Base-by-base conservation (phyloP, 2,113 vertebrate genomes). In the Xyliphius kryptos region DNA sequence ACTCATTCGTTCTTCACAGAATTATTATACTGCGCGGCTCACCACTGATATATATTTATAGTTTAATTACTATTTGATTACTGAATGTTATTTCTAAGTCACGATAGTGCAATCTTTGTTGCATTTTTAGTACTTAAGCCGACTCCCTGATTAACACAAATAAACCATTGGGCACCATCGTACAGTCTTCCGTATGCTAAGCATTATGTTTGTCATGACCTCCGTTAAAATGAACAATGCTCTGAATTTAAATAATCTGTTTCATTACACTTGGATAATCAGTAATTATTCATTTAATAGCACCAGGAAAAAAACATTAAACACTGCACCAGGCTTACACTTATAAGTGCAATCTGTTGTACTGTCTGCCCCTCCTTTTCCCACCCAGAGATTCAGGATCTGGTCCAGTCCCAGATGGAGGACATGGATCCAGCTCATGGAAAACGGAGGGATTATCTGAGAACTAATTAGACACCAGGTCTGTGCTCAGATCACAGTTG, bases 401-500 rank as follows among this genome's bases (percentile, higher is more conserved):
- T 40, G 12, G 7, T 49, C 32, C 8, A 50, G 56, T 58, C 56
- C 47, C 52, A 43, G 56, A 26, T 61, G 56, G 21, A 49, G 21
- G 14, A 41, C 54, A 56, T 64, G 38, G 47, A 69, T 56, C 16
- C 44, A 54, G 6, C 26, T 53, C 36, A 43, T 55, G 43, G 43
- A 26, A 21, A 54, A 46, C 62, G 5, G 19, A 41, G 40, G 14
- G 21, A 57, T 63, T 56, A 54, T 65, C 11, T 8, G 47, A 9
- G 14, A 8, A 63, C 43, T 71, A 76, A 73, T 71, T 71, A 68
- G 68, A 17, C 55, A 49, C 50, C 11, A 44, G 20, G 32, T 55
- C 12, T 37, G 49, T 15, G 46, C 40, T 63, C 38, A 11, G 38
- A 47, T 40, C 59, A 66, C 32, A 43, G 41, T 22, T 66, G 50